Conservation (phyloP, 1,140 invertebrate genomes). For the Acarapis woodi region DNA sequence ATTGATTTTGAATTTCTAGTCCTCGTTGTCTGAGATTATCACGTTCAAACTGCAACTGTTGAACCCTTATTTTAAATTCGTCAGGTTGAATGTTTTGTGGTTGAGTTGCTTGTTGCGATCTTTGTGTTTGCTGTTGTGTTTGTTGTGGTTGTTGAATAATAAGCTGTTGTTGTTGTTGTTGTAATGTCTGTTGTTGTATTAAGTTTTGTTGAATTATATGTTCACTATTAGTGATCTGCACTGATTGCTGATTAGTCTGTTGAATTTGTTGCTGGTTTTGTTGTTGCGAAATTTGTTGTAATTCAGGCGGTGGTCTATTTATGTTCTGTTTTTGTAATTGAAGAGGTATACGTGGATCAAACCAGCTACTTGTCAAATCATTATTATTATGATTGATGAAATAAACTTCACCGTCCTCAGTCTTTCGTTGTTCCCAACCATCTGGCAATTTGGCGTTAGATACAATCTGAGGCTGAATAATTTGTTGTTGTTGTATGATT, state of each 20-base stretch:
- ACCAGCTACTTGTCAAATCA: constrained; percentile 65
- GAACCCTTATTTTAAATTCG: background rate
- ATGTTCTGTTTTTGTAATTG: constrained; percentile 5
- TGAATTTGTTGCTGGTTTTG: background rate
- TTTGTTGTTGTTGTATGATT: background rate
- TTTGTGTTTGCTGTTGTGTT: background rate
- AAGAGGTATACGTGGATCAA: constrained; percentile 33
- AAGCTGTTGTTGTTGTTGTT: constrained; percentile 39
- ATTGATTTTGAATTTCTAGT: constrained; percentile 34
- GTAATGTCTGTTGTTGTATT: constrained; percentile 21
- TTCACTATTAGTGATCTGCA: background rate
- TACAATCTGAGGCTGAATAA: background rate
- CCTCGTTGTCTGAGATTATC: constrained; percentile 55
- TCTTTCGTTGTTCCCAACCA: constrained; percentile 6
- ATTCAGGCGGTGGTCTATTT: background rate
- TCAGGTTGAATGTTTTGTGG: background rate
- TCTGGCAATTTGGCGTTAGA: constrained; percentile 7
- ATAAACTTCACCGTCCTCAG: constrained; percentile 1
- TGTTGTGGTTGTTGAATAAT: constrained; percentile 20
- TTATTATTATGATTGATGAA: constrained; percentile 61
- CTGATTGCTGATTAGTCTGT: background rate
- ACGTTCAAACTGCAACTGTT: constrained; percentile 32
- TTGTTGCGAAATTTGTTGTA: background rate
- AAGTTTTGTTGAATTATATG: constrained; percentile 39
- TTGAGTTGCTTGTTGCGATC: too few relatives aligned